These are phyloP conservation scores for Orientallactaga sibirica DNA, from an alignment of 2,797 vertebrate genomes.

Conservation along the genomic window DNA sequence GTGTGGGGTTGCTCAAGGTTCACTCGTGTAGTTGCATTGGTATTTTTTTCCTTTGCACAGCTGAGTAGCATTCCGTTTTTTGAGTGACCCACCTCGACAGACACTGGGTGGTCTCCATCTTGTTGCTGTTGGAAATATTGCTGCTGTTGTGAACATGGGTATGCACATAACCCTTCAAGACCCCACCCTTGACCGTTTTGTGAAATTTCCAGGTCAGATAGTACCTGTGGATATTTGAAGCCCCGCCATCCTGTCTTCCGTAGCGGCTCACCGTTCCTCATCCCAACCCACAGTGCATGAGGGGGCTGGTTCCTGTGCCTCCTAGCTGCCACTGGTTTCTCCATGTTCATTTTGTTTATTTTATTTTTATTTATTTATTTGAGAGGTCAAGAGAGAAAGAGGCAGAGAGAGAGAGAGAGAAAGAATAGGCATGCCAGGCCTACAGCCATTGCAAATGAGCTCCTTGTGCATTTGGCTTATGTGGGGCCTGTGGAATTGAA, in stretches of 20 bases:
- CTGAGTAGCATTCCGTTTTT: background rate
- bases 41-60: background rate
- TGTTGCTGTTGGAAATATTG: background rate
- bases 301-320: rapidly evolving
- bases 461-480: too few relatives aligned
- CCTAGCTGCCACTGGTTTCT: background rate
- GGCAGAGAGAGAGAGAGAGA: too few relatives aligned
- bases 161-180: background rate
- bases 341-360: too few relatives aligned
- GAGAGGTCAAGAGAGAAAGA: too few relatives aligned
- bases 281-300: rapidly evolving
- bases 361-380: too few relatives aligned
- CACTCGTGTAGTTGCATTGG: background rate
- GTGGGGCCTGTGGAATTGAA: too few relatives aligned
- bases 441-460: too few relatives aligned
- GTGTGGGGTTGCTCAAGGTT: background rate
- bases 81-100: rapidly evolving
- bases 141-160: too few relatives aligned
- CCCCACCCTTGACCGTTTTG: background rate
- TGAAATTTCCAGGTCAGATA: background rate
- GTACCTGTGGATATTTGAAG: background rate
- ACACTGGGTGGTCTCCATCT: background rate
- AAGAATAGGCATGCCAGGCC: too few relatives aligned
- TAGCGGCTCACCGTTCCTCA: background rate
- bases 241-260: background rate